A percentile compares a stretch with the other conserved stretches of the same genome.
Conservation (phyloP, 1,140 invertebrate species). For the Pseudomyrmex sp. region DNA sequence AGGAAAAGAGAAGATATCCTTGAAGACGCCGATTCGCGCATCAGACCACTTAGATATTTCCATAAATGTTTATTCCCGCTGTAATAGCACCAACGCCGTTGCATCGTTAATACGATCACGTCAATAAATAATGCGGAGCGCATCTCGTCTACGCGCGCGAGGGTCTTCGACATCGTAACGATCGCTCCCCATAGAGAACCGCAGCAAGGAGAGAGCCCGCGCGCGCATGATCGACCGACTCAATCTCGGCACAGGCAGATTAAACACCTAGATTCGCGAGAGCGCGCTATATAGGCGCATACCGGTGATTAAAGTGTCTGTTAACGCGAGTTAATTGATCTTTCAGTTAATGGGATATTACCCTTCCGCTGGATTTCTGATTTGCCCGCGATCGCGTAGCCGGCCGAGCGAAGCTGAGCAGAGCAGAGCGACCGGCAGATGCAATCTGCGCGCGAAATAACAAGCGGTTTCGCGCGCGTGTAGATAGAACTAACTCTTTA, state of each 20-base stretch:
- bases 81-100: constrained; percentile 4
- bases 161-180: constrained; percentile 19
- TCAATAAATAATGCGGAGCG: constrained; percentile 52
- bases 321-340: constrained; percentile 78
- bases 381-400: constrained; percentile 39
- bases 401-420: background rate
- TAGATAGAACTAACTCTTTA: constrained; percentile 9
- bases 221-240: constrained; percentile 52
- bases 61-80: constrained; percentile 50
- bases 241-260: constrained; percentile 56
- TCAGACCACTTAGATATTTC: constrained; percentile 14
- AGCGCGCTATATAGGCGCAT: constrained; percentile 25
- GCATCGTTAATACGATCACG: constrained; percentile 38
- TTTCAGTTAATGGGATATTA: constrained; percentile 65
- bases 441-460: constrained; percentile 57
- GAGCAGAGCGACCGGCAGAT: constrained; percentile 54
- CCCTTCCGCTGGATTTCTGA: constrained; percentile 61
- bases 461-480: constrained; percentile 42
- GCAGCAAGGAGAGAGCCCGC: constrained; percentile 4
- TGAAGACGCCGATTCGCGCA: background rate
- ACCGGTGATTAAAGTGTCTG: constrained; percentile 73
- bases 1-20: background rate
- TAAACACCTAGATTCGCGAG: constrained; percentile 60
- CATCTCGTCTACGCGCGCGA: background rate
- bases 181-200: constrained; percentile 41